Evolutionary conservation across 2,797 vertebrate species (phyloP).

Genomic region (Myotis planiceps): DNA sequence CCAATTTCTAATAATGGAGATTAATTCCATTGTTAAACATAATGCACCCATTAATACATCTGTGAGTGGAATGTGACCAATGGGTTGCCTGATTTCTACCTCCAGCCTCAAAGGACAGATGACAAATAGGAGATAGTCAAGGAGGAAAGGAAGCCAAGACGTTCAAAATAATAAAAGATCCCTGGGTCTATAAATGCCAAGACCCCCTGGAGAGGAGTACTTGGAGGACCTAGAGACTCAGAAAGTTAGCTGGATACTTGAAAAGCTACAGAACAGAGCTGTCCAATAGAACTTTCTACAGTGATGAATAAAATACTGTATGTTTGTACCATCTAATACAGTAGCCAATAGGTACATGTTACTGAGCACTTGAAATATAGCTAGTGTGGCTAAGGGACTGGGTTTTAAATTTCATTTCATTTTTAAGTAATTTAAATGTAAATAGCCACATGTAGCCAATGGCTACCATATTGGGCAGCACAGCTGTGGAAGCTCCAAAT

Average conservation of each 20-base stretch:
- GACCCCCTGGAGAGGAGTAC: not conserved
- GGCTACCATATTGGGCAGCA: not conserved
- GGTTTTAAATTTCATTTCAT: not conserved
- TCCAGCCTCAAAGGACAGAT: not conserved
- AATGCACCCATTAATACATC: not conserved
- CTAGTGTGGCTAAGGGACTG: not conserved
- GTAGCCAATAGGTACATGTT: not conserved
- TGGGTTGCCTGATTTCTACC: not conserved
- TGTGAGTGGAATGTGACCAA: not conserved
- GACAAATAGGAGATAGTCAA: not conserved
- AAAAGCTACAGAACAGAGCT: not conserved
- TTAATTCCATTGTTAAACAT: not conserved
- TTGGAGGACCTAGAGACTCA: not conserved
- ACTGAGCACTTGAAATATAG: not conserved
- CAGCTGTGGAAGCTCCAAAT: not conserved
- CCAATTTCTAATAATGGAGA: not conserved
- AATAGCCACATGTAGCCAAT: not conserved
- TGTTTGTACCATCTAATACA: not conserved
- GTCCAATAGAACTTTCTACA: not conserved
- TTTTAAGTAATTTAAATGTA: constrained; percentile 20
- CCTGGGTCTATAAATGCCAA: not conserved
- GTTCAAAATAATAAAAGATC: not conserved
- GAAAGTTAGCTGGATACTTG: not conserved
- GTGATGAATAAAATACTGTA: not conserved
- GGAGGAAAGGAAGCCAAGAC: not conserved